These are phyloP conservation scores for Cavia porcellus DNA, from an alignment of 2,113 vertebrate species.

Conservation along the genomic window DNA sequence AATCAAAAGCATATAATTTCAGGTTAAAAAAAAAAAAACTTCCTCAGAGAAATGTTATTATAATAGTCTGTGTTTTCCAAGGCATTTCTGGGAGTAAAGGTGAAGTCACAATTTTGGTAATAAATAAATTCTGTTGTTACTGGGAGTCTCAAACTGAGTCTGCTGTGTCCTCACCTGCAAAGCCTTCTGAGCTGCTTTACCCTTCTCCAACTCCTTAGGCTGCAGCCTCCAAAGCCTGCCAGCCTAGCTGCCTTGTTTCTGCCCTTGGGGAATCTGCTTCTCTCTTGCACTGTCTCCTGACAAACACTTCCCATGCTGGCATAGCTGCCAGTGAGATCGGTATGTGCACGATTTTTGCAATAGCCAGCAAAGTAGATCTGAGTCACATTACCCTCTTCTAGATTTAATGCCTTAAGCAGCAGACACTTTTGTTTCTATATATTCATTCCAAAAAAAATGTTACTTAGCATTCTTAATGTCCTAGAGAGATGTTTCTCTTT, in stretches of 20 bases:
- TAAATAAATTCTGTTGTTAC: background rate
- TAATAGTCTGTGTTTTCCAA: background rate
- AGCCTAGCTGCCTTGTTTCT: background rate
- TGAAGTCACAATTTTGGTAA: background rate
- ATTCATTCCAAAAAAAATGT: background rate
- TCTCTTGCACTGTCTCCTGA: background rate
- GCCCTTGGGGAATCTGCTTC: background rate
- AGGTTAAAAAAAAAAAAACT: background rate
- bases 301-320: background rate
- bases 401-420: background rate
- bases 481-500: conserved; percentile 35
- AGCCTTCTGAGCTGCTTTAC: background rate
- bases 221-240: background rate
- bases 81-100: background rate
- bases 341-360: background rate
- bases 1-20: conserved; percentile 15
- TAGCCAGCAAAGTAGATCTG: background rate
- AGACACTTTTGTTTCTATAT: background rate
- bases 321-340: background rate
- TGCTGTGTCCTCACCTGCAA: background rate
- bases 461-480: background rate
- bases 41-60: background rate
- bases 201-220: no score
- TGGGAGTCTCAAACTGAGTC: background rate
- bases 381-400: background rate